phyloP scores from a whole-genome alignment of 2,797 vertebrate species.

The Melopsittacus undulatus region DNA sequence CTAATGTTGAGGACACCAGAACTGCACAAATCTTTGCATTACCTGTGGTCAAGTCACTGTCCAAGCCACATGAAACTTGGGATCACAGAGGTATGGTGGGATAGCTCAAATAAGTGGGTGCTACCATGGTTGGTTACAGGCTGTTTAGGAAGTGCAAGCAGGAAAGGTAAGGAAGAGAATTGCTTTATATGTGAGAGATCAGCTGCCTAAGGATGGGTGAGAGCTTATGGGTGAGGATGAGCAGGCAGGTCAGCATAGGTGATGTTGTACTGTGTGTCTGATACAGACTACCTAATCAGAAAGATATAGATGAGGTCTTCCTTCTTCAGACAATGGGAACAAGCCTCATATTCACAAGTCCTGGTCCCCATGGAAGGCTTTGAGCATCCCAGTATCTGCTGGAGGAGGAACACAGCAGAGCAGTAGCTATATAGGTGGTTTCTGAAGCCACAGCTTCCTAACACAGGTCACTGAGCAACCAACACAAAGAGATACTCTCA shows the following conservation, averaged over 20 bases:
- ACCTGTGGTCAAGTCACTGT: background rate
- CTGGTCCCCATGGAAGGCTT: background rate
- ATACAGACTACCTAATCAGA: background rate
- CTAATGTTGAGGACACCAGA: background rate
- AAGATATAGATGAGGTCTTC: background rate
- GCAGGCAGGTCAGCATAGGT: background rate
- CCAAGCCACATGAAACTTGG: background rate
- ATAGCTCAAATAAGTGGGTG: background rate
- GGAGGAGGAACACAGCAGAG: background rate
- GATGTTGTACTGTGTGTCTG: background rate
- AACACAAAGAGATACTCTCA: background rate
- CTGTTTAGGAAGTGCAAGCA: background rate
- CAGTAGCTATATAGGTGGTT: background rate
- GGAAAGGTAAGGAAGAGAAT: background rate
- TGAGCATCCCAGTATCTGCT: background rate
- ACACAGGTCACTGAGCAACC: background rate
- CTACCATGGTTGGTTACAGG: background rate
- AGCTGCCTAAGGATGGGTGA: background rate
- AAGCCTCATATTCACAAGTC: background rate
- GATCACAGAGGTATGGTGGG: background rate
- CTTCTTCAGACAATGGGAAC: background rate
- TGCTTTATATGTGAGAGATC: background rate
- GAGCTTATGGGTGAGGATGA: background rate
- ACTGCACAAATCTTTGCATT: fast-evolving
- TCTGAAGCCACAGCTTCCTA: background rate